These are phyloP conservation scores for Amblyopsis hoosieri DNA, from an alignment of 2,797 vertebrate genomes.

Conservation along the genomic window DNA sequence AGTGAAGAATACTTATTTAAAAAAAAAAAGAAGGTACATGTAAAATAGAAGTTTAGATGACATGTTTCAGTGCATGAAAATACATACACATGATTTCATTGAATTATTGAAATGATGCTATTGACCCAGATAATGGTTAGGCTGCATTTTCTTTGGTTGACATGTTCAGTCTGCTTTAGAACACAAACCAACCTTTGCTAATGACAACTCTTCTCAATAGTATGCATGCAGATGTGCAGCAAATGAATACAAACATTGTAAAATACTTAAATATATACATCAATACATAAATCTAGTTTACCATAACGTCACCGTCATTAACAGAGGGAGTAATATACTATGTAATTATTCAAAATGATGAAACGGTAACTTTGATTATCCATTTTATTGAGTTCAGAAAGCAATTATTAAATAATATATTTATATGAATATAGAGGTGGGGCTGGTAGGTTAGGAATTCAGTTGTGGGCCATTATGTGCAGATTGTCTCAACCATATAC, in stretches of 20 bases:
- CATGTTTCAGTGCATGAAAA: too few species aligned
- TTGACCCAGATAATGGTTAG: slow-evolving; percentile 48
- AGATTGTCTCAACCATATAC: slow-evolving; percentile 43
- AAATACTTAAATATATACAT: slow-evolving; percentile 10
- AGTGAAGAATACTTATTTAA: too few species aligned
- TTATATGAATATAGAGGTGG: not conserved
- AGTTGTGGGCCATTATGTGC: slow-evolving; percentile 35
- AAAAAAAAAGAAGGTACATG: too few species aligned
- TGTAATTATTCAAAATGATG: slow-evolving; percentile 34
- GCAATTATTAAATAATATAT: slow-evolving; percentile 19
- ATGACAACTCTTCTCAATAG: slow-evolving; percentile 39
- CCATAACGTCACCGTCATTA: slow-evolving; percentile 15
- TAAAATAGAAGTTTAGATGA: too few species aligned
- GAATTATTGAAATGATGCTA: slow-evolving; percentile 21
- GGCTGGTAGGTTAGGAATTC: slow-evolving; percentile 20
- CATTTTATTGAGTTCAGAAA: slow-evolving; percentile 16
- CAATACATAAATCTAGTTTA: slow-evolving; percentile 5
- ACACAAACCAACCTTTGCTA: slow-evolving; percentile 28
- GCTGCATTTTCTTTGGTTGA: slow-evolving; percentile 48
- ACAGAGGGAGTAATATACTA: slow-evolving; percentile 20
- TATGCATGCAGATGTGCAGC: slow-evolving; percentile 9
- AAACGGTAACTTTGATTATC: slow-evolving; percentile 39
- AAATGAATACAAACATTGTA: slow-evolving; percentile 32
- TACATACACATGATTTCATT: too few species aligned
- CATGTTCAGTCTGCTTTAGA: slow-evolving; percentile 44